phyloP scores from a whole-genome alignment of 2,797 vertebrate genomes.

The Arctocebus calabarensis region DNA sequence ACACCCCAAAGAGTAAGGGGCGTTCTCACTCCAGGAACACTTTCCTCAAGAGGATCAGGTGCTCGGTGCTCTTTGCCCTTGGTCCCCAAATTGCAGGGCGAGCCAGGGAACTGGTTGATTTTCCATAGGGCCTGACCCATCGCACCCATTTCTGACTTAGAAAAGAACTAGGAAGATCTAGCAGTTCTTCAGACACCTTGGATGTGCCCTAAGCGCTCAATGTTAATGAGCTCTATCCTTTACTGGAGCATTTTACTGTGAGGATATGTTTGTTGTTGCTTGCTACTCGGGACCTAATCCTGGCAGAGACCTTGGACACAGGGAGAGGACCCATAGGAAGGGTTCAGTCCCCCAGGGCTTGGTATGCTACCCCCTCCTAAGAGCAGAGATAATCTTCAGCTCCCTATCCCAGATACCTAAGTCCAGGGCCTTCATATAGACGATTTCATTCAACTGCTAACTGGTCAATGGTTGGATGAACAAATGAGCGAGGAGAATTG shows the following conservation, averaged over 20 bases:
- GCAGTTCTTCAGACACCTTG: background rate
- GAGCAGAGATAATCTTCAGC: background rate
- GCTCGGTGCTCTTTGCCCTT: background rate
- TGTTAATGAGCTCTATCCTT: background rate
- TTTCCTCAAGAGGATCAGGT: conserved; percentile 25
- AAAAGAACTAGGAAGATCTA: background rate
- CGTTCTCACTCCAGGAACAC: background rate
- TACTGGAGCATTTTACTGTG: background rate
- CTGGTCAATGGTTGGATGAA: background rate
- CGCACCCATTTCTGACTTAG: background rate
- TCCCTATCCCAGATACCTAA: background rate
- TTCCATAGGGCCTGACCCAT: background rate
- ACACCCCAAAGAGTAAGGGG: background rate
- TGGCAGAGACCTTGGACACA: background rate
- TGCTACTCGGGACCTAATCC: background rate
- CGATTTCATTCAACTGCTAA: background rate
- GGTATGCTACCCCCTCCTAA: background rate
- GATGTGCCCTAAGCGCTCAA: background rate
- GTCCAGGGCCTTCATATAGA: background rate
- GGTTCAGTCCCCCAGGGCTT: background rate
- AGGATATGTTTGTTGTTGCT: background rate
- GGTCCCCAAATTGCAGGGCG: background rate
- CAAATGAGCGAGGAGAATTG: background rate
- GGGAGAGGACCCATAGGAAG: background rate
- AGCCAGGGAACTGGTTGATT: background rate